phyloP scores from a whole-genome alignment of 2,888 invertebrate genomes.

The Opisthograptis luteolata region DNA sequence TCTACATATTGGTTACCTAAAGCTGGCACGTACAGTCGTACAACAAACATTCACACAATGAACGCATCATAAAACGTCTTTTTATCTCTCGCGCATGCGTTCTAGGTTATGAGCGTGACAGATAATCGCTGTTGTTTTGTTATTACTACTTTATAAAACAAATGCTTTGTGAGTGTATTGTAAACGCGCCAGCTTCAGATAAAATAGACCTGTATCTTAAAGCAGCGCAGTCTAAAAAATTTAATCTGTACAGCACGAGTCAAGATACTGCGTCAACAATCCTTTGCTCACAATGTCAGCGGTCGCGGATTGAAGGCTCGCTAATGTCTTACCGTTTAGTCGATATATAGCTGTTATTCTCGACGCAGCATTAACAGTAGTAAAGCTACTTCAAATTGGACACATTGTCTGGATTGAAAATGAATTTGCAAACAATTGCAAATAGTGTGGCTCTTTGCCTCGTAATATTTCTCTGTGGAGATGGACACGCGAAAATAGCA shows the following conservation, averaged over 20 bases:
- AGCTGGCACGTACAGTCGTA: too few relatives aligned
- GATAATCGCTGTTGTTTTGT: too few relatives aligned
- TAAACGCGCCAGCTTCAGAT: too few relatives aligned
- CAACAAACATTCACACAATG: too few relatives aligned
- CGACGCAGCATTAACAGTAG: slow-evolving; percentile 49
- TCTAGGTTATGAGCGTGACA: too few relatives aligned
- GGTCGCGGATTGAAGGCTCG: slow-evolving; percentile 52
- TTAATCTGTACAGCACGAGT: too few relatives aligned
- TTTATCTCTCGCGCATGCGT: too few relatives aligned
- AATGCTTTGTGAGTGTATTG: too few relatives aligned
- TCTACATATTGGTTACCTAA: too few relatives aligned
- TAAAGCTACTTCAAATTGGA: slow-evolving; percentile 51
- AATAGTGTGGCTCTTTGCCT: slow-evolving; percentile 48
- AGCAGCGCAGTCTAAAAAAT: not conserved
- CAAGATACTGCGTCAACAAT: slow-evolving; percentile 2
- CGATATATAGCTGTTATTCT: slow-evolving; percentile 66
- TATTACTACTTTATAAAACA: too few relatives aligned
- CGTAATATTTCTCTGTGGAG: slow-evolving; percentile 42
- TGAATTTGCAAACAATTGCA: slow-evolving; percentile 49
- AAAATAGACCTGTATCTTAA: too few relatives aligned
- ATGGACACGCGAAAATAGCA: slow-evolving; percentile 59
- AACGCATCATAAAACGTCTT: too few relatives aligned
- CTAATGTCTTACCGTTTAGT: slow-evolving; percentile 58
- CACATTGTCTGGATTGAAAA: slow-evolving; percentile 48
- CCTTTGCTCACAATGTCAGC: slow-evolving; percentile 42